Evolutionary conservation across 1,140 invertebrate genomes (phyloP), one percentile per base, ranked within the genome.

Genomic region (Heterodera carotae): DNA sequence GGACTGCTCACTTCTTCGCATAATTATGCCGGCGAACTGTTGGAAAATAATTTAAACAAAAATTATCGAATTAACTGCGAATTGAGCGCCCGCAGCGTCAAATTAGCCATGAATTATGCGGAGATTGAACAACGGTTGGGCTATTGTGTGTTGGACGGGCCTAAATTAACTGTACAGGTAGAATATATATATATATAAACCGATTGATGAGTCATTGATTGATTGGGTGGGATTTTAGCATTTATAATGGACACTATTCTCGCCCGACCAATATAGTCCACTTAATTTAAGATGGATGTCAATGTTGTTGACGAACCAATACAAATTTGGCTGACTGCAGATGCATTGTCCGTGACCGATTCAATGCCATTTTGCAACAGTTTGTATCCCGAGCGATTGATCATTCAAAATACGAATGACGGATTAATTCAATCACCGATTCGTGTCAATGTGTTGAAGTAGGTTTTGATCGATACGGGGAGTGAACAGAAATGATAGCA

Each of bases 291-390:
- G 76, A 76, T 77, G 29, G 62, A 77, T 53, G 31, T 77, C 10
- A 81, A 76, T 33, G 53, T 80, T 22, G 15, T 73, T 25, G 74
- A 70, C 8, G 75, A 81, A 6, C 81, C 81, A 6, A 83, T 83
- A 62, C 73, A 39, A 29, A 62, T 82, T 22, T 39, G 36, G n/a
- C 36, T 82, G 62, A 15, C 12, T 3, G 71, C 64, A 8, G 34
- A 76, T 48, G 75, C 74, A 10, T 64, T 84, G 18, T 48, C 27
- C 8, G 31, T 84, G 22, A 59, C 56, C 12, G 82, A 84, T 69
- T 59, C 43, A 25, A 84, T 76, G 25, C 81, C 80, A 33, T 83
- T 84, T 39, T 83, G 84, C 53, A 72, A 59, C 29, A 64, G 73
- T 25, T 36, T 84, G 25, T 83, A 83, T 67, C 36, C 48, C 2